phyloP scores from a whole-genome alignment of 2,888 invertebrate species.

The Hyles lineata region DNA sequence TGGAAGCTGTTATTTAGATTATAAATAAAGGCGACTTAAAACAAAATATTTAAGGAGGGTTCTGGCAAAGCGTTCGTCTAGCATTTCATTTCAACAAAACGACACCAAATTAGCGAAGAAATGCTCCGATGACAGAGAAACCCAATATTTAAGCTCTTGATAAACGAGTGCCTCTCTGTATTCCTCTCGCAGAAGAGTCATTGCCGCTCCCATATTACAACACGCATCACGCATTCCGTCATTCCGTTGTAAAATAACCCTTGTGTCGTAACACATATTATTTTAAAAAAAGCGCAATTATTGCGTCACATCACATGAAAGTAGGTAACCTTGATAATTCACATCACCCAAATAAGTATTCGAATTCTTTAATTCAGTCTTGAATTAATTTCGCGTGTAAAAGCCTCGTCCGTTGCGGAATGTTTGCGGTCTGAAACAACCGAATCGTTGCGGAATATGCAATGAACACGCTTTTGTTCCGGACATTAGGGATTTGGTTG shows the following conservation, averaged over 20 bases:
- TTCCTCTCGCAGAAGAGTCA: conserved; percentile 47
- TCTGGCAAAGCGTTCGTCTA: conserved; percentile 47
- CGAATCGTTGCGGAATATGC: conserved; percentile 42
- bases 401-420: conserved; percentile 39
- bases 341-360: conserved; percentile 44
- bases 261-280: conserved; percentile 38
- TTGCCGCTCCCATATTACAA: conserved; percentile 42
- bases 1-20: too few species aligned
- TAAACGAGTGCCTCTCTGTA: conserved; percentile 65
- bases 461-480: conserved; percentile 42
- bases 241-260: conserved; percentile 39
- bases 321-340: conserved; percentile 41
- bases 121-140: conserved; percentile 52
- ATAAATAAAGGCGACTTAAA: too few species aligned
- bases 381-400: conserved; percentile 46
- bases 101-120: conserved; percentile 60
- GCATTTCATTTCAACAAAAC: conserved; percentile 59
- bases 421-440: conserved; percentile 41
- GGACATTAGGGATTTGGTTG: conserved; percentile 39
- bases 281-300: not conserved
- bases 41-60: too few species aligned
- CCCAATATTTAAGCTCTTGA: conserved; percentile 59
- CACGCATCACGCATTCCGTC: conserved; percentile 36
- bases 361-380: conserved; percentile 39
- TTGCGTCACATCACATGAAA: conserved; percentile 31